Evolutionary conservation across 2,888 invertebrate genomes (phyloP).

Genomic region (Eupithecia dodoneata): DNA sequence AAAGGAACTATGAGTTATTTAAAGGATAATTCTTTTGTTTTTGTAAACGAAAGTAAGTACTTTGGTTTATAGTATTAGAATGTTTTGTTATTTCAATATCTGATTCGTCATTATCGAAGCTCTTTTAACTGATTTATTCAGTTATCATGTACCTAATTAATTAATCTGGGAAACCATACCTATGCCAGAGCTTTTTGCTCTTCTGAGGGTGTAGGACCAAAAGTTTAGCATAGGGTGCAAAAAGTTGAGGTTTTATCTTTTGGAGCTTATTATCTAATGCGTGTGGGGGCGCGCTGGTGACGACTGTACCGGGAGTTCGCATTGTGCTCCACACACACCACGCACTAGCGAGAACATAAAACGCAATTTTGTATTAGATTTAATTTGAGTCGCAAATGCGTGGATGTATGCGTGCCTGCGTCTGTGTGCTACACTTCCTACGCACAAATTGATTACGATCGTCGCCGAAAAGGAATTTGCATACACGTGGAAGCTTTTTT

Average conservation of each 20-base stretch:
- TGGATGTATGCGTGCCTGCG: constrained; percentile 54
- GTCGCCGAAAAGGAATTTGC: constrained; percentile 80
- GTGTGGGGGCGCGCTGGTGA: constrained; percentile 39
- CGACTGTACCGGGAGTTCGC: constrained; percentile 75
- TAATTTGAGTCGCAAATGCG: constrained; percentile 75
- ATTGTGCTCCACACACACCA: constrained; percentile 79
- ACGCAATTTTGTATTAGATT: constrained; percentile 85
- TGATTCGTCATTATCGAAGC: neutral
- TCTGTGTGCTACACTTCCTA: constrained; percentile 71
- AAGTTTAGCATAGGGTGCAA: neutral
- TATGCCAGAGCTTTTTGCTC: neutral
- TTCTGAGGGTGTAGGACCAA: neutral
- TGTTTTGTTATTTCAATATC: neutral
- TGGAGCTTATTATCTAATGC: constrained; percentile 53
- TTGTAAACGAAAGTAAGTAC: neutral
- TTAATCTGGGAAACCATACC: neutral
- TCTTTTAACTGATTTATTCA: neutral
- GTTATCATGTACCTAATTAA: neutral
- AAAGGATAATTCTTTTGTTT: neutral
- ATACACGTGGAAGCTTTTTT: constrained; percentile 68
- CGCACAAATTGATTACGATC: constrained; percentile 84
- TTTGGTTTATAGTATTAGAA: neutral
- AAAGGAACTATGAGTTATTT: neutral
- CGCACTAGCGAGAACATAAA: constrained; percentile 80
- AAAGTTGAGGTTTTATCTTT: neutral